Conservation (phyloP, 2,888 invertebrate genomes). For the Notocelia uddmanniana region DNA sequence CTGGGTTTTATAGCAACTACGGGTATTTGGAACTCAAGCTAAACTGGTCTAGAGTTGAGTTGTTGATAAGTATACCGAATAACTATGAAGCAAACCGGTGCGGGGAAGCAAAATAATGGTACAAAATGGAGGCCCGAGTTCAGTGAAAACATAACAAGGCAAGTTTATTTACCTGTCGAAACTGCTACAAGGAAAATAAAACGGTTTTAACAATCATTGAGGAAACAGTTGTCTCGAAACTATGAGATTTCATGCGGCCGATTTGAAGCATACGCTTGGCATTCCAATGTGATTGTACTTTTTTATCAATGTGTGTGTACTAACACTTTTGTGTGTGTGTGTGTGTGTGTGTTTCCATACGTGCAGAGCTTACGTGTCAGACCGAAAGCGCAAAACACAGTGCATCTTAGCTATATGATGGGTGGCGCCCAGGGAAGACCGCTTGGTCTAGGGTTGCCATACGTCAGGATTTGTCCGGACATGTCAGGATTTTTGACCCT, state of each 20-base stretch:
- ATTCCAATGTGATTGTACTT: background rate
- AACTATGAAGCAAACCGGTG: constrained; percentile 14
- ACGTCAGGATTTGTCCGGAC: no score
- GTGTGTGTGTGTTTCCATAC: no score
- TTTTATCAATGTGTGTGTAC: background rate
- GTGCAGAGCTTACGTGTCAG: no score
- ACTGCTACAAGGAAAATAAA: background rate
- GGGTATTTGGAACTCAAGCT: background rate
- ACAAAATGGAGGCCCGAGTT: constrained; percentile 24
- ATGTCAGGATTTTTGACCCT: no score
- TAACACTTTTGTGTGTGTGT: no score
- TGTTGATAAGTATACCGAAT: background rate
- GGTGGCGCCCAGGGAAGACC: no score
- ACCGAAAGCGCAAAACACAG: no score
- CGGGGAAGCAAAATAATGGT: constrained; percentile 25
- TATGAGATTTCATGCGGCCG: background rate
- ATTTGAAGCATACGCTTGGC: background rate
- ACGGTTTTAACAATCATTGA: background rate
- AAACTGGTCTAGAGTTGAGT: background rate
- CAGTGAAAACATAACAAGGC: constrained; percentile 19
- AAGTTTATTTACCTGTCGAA: constrained; percentile 30
- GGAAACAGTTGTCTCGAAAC: background rate
- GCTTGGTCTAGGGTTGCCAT: no score
- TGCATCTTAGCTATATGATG: no score
- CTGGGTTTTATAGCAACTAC: background rate